A percentile compares a stretch with the other conserved stretches of the same genome.
Evolutionary conservation across 1,140 invertebrate genomes (phyloP).

Genomic region (Drosophila ercepeae): DNA sequence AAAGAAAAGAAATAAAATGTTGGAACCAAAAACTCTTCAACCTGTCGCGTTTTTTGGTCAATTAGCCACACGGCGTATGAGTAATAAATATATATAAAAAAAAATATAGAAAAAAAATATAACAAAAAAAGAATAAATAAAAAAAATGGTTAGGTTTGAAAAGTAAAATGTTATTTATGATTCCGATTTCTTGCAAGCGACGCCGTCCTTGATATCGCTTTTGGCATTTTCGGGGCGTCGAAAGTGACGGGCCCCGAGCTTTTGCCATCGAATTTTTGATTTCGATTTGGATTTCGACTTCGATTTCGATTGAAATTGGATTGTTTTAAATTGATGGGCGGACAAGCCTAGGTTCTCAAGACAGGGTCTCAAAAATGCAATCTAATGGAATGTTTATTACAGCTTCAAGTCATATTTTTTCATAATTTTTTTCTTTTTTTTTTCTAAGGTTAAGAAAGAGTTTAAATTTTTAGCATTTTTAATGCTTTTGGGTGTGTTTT

Average conservation of each 20-base stretch:
- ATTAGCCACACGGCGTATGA: conserved; percentile 71
- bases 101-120: conserved; percentile 21
- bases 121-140: conserved; percentile 14
- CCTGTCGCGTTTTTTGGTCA: conserved; percentile 65
- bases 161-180: conserved; percentile 77
- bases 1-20: conserved; percentile 2
- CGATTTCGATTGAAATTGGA: conserved; percentile 14
- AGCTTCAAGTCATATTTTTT: too few relatives aligned
- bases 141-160: conserved; percentile 15
- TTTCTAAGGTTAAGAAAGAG: background rate
- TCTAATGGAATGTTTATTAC: conserved; percentile 4
- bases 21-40: conserved; percentile 39
- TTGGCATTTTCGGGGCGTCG: conserved; percentile 59
- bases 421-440: background rate
- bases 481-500: too few relatives aligned
- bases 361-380: background rate
- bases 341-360: conserved; percentile 22
- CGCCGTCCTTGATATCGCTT: conserved; percentile 70
- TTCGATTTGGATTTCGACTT: too few relatives aligned
- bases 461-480: too few relatives aligned
- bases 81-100: conserved; percentile 47
- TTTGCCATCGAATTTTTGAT: too few relatives aligned
- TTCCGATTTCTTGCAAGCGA: conserved; percentile 56
- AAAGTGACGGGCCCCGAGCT: conserved; percentile 46
- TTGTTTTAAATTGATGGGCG: conserved; percentile 43